Conservation (phyloP, 2,888 invertebrate species). For the Nemoura dubitans region DNA sequence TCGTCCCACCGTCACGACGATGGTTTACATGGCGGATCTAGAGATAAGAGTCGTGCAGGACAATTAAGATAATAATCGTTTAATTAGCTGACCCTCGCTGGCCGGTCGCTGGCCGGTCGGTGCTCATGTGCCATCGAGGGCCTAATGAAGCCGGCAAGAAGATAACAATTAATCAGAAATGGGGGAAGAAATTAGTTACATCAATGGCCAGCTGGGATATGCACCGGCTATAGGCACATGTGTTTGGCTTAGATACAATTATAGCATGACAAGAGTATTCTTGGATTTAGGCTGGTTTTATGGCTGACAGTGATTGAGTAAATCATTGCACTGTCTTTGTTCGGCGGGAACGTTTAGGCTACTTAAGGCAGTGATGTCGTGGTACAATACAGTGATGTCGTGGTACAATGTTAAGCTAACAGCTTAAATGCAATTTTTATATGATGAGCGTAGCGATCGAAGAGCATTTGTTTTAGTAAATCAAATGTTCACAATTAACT, state of each 20-base stretch:
- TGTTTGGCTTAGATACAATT: neutral
- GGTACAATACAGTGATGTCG: no score
- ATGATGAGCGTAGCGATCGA: no score
- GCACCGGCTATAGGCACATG: neutral
- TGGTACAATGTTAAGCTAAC: no score
- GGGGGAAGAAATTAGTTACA: neutral
- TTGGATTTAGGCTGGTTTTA: neutral
- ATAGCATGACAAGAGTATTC: neutral
- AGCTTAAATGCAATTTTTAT: no score
- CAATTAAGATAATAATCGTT: conserved; percentile 29
- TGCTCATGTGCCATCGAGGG: neutral
- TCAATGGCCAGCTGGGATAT: neutral
- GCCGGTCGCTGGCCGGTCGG: neutral
- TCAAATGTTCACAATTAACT: no score
- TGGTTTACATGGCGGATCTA: neutral
- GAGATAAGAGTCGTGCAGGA: neutral
- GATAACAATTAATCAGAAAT: conserved; percentile 28
- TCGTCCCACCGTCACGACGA: neutral
- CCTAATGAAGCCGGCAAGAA: neutral
- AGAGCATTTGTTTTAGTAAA: no score
- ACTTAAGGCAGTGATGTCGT: no score
- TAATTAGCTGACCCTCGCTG: conserved; percentile 31
- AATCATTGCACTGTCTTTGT: neutral
- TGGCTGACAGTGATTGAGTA: neutral
- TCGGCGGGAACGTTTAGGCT: neutral